Percentiles rank a stretch among this genome's conserved stretches.
Evolutionary conservation across 2,888 invertebrate genomes (phyloP).

Genomic region (Meganola albula): DNA sequence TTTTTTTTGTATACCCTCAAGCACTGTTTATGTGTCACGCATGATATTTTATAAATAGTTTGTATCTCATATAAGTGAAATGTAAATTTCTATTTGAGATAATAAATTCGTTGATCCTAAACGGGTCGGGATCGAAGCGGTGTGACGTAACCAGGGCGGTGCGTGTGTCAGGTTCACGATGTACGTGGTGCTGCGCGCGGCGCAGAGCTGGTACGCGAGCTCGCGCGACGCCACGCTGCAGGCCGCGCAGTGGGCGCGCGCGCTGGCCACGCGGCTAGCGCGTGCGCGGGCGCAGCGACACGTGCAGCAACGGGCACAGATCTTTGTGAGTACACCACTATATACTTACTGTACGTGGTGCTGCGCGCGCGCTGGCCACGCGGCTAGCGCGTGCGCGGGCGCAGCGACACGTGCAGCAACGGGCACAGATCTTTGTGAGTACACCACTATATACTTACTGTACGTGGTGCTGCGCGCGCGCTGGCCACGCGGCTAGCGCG

Average conservation of each 20-base stretch:
- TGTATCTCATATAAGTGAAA: too few relatives aligned
- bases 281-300: constrained; percentile 40
- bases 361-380: not conserved
- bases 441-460: not conserved
- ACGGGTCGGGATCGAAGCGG: too few relatives aligned
- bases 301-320: constrained; percentile 34
- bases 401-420: not conserved
- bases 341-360: not conserved
- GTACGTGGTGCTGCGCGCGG: constrained; percentile 82
- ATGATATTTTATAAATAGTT: too few relatives aligned
- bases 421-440: constrained; percentile 8
- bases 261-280: constrained; percentile 69
- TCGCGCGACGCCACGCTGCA: constrained; percentile 88
- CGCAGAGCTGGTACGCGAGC: constrained; percentile 87
- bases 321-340: constrained; percentile 37
- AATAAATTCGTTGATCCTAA: too few relatives aligned
- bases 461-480: constrained; percentile 78
- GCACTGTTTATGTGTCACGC: too few relatives aligned
- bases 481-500: constrained; percentile 28
- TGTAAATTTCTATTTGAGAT: too few relatives aligned
- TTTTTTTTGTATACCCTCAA: too few relatives aligned
- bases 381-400: not conserved
- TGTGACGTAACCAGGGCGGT: too few relatives aligned
- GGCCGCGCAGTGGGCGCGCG: constrained; percentile 88
- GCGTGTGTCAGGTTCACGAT: constrained; percentile 47